Base-by-base conservation (phyloP, 2,113 vertebrate species). In the Salvelinus namaycush region DNA sequence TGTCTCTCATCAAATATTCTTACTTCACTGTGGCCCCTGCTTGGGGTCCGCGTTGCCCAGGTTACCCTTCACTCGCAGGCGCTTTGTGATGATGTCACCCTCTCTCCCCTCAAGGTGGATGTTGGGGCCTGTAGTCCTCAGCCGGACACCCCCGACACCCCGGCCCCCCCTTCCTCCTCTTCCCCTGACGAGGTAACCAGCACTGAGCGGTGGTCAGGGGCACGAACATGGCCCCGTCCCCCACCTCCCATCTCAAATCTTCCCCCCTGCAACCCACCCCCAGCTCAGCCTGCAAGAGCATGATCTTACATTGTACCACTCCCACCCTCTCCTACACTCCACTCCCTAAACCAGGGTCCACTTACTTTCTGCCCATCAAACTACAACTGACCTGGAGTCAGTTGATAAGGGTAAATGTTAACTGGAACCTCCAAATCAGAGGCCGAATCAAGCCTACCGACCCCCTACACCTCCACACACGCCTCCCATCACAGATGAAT, bases 111-210 rank as follows among this genome's bases (percentile, higher is more conserved):
- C 44, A 95, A 94, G 93, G 94, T 94, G 88, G 92, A 93, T 83
- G 75, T 86, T 90, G 89, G 86, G 92, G 91, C 81, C 71, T 83
- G 84, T 87, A 90, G 81, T 87, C 88, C 86, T 80, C 90, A 74
- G 83, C 86, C 87, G 51, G 92, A 91, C 60, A 89, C 90, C 87
- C 90, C 93, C 0, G 84, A 92, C 76, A 92, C 88, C 88, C 90
- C 89, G 72, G 87, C 84, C 81, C 83, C 89, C 86, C 90, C 91
- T 57, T 29, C 77, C 76, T 82, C 86, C 83, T 78, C 87, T 9
- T 90, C 93, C 86, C 89, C 92, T 0, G 83, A 92, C 73, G 89
- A 95, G 94, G 93, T 95, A 94, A 94, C 85, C 34, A 27, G 77
- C 79, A 73, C 67, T 20, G 75, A 73, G 82, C 67, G 27, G 75